Conservation (phyloP, 2,797 vertebrate genomes). For the Falco peregrinus region DNA sequence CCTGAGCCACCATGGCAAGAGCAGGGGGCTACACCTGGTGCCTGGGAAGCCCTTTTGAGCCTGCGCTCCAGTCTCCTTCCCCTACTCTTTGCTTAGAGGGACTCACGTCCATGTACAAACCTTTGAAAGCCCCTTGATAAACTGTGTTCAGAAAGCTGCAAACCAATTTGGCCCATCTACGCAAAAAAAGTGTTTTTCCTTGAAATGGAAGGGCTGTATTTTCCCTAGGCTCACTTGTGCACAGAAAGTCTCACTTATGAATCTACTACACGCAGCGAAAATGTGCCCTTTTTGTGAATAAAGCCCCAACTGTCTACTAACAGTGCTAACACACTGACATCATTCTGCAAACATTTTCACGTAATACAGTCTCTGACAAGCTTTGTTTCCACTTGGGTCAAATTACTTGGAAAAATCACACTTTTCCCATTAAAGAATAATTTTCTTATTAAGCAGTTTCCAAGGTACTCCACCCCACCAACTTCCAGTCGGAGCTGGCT, state of each 20-base stretch:
- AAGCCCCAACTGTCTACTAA: conserved; percentile 41
- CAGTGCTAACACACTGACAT: conserved; percentile 54
- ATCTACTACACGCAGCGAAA: neutral
- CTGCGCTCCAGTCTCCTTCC: neutral
- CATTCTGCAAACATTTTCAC: conserved; percentile 58
- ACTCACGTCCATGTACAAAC: rapidly evolving
- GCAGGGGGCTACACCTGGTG: neutral
- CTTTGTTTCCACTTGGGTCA: conserved; percentile 55
- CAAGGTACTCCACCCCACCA: conserved; percentile 1
- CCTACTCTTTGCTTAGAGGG: neutral
- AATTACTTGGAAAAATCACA: conserved; percentile 60
- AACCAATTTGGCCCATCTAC: neutral
- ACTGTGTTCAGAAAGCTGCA: neutral
- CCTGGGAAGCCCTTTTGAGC: neutral
- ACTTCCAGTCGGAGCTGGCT: neutral
- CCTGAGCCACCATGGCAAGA: neutral
- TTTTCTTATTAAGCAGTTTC: conserved; percentile 41
- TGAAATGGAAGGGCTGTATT: neutral
- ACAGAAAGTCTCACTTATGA: neutral
- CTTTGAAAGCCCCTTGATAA: neutral
- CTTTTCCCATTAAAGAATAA: conserved; percentile 62
- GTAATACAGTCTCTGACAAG: conserved; percentile 51
- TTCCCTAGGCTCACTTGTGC: neutral
- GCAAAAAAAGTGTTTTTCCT: neutral
- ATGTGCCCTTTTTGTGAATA: conserved; percentile 22